Conservation (phyloP, 2,888 invertebrate species). For the Charanyca ferruginea region DNA sequence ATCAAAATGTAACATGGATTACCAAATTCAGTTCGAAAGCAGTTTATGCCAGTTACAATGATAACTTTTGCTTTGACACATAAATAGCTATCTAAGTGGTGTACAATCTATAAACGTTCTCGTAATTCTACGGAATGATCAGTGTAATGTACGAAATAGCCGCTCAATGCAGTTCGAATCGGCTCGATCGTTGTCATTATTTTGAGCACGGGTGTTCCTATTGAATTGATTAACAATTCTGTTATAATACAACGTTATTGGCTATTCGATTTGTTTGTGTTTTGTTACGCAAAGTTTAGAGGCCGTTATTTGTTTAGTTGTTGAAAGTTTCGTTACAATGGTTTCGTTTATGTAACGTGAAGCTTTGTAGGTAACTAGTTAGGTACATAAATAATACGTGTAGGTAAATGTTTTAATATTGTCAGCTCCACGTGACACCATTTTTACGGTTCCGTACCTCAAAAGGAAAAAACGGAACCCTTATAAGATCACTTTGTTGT, state of each 20-base stretch:
- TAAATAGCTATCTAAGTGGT: constrained; percentile 28
- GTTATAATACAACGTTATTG: constrained; percentile 19
- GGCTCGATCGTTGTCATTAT: constrained; percentile 25
- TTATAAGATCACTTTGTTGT: too few relatives aligned
- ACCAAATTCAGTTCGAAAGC: background rate
- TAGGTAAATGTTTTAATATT: background rate
- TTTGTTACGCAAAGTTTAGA: background rate
- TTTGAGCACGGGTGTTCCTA: constrained; percentile 18
- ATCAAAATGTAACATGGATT: background rate
- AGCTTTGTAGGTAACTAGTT: background rate
- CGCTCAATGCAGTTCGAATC: constrained; percentile 26
- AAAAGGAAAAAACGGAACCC: too few relatives aligned
- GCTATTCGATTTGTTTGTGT: constrained; percentile 18
- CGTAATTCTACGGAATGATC: constrained; percentile 39
- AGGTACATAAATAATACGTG: background rate
- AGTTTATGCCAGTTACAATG: constrained; percentile 7
- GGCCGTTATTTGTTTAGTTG: background rate
- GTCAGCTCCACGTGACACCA: too few relatives aligned
- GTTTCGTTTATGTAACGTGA: background rate
- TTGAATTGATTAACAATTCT: constrained; percentile 44
- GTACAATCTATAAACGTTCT: constrained; percentile 33
- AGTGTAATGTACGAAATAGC: constrained; percentile 39
- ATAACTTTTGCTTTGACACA: constrained; percentile 22
- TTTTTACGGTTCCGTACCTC: too few relatives aligned
- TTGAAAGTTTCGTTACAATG: constrained; percentile 1